Percentiles rank a stretch among this genome's conserved stretches.
Evolutionary conservation across 2,888 invertebrate species (phyloP).

Genomic region (Idaea biselata): DNA sequence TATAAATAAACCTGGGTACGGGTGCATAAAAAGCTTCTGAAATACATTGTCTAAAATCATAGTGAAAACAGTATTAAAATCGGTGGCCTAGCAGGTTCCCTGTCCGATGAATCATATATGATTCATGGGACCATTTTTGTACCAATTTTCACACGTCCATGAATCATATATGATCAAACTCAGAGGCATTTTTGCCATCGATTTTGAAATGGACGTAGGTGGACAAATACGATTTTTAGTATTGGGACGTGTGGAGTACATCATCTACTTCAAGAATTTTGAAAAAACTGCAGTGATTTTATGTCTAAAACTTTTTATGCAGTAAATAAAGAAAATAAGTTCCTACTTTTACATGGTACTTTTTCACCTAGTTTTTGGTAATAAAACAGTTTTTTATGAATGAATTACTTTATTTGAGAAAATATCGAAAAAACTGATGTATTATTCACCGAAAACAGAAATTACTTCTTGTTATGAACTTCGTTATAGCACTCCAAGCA

Average conservation of each 20-base stretch:
- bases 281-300: slow-evolving; percentile 7
- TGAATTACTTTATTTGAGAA: slow-evolving; percentile 6
- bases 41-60: too few species aligned
- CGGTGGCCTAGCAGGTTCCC: too few species aligned
- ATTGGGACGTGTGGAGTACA: slow-evolving; percentile 11
- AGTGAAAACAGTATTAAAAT: too few species aligned
- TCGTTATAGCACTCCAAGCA: slow-evolving; percentile 20
- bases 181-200: slow-evolving; percentile 8
- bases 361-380: slow-evolving; percentile 4
- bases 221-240: slow-evolving; percentile 8
- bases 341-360: slow-evolving; percentile 7
- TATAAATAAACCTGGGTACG: too few species aligned
- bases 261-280: slow-evolving; percentile 7
- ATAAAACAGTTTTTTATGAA: slow-evolving; percentile 6
- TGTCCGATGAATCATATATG: too few species aligned
- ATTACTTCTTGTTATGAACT: slow-evolving; percentile 9
- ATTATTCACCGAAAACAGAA: too few species aligned
- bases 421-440: neutral
- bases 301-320: slow-evolving; percentile 10
- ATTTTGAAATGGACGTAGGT: slow-evolving; percentile 9
- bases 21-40: too few species aligned
- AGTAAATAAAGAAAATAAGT: slow-evolving; percentile 9
- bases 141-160: slow-evolving; percentile 11
- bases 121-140: slow-evolving; percentile 7
- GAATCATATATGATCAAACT: slow-evolving; percentile 15